Base-by-base conservation (phyloP, 2,797 vertebrate genomes). In the Corythornis leucogaster region DNA sequence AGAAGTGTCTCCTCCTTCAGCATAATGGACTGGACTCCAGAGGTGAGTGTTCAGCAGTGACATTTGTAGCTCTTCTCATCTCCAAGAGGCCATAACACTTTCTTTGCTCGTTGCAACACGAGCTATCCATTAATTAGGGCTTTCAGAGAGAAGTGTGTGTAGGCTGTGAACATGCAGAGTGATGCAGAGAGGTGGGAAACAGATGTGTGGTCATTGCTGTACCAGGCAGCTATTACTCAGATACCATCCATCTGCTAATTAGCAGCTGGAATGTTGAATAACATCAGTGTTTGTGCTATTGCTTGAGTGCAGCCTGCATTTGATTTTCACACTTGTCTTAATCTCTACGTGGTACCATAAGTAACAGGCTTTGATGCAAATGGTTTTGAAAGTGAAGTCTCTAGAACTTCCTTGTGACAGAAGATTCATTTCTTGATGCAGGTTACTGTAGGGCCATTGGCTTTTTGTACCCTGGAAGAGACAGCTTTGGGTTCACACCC, bases 131-230 rank as follows among this genome's bases (percentile, higher is more conserved):
- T 96, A 93, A 95, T 92, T 80, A 85, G 51, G 81, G 78, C 86
- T 89, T 93, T 28, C 1, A 2, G 71, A 85, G 73, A 88, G 80
- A 88, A 64, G 46, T 11, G 58, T 74, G 83, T 88, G 94, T 94
- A 83, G 94, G 88, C 79, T 94, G 92, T 53, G 88, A 89, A 77
- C 73, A 81, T 42, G 77, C 31, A 57, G 84, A 85, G 62, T 93
- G 92, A 87, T 89, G 82, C 74, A 91, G 63, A 75, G 89, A 87
- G 91, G 93, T 95, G 91, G 59, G 80, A 91, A 91, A 80, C 89
- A 95, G 93, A 87, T 92, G 82, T 81, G 87, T 89, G 87, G 87
- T 76, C 91, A 89, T 85, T 38, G 7, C 54, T 80, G 66, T 78
- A 90, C 58, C 81, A 80, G 80, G 46, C 58, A 93, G 55, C 70